phyloP scores from a whole-genome alignment of 2,797 vertebrate genomes.

The Gadopsis bispinosus region DNA sequence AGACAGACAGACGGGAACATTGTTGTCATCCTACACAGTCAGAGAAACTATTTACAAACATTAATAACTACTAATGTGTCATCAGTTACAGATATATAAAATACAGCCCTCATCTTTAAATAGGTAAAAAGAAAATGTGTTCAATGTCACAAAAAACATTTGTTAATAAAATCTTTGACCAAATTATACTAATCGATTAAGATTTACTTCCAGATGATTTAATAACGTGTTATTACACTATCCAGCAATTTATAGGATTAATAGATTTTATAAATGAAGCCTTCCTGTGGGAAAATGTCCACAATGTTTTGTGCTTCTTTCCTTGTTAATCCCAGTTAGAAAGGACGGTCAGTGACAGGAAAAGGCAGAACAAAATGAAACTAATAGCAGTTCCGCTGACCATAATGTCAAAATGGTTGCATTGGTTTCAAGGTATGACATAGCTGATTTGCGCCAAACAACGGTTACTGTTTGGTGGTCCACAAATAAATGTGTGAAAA shows the following conservation, averaged over 20 bases:
- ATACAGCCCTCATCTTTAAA: background rate
- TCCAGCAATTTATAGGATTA: background rate
- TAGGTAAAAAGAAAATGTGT: background rate
- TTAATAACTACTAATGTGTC: background rate
- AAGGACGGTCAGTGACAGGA: background rate
- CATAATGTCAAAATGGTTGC: background rate
- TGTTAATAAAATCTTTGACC: too few species aligned
- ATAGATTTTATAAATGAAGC: background rate
- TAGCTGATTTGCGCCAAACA: background rate
- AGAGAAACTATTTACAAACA: background rate
- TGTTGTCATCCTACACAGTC: background rate
- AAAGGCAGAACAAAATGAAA: background rate
- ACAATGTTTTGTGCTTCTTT: background rate
- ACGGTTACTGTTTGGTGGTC: too few species aligned
- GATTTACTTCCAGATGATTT: background rate
- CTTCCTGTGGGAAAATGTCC: background rate
- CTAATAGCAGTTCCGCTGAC: background rate
- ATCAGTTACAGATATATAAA: background rate
- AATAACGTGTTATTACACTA: background rate
- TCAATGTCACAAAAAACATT: background rate
- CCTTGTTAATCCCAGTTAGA: background rate
- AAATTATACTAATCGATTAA: too few species aligned
- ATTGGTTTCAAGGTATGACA: background rate
- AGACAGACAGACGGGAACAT: slow-evolving; percentile 5
- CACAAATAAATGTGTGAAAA: background rate